These are phyloP conservation scores for Sarcoramphus papa DNA, from an alignment of 2,797 vertebrate species.

Conservation along the genomic window DNA sequence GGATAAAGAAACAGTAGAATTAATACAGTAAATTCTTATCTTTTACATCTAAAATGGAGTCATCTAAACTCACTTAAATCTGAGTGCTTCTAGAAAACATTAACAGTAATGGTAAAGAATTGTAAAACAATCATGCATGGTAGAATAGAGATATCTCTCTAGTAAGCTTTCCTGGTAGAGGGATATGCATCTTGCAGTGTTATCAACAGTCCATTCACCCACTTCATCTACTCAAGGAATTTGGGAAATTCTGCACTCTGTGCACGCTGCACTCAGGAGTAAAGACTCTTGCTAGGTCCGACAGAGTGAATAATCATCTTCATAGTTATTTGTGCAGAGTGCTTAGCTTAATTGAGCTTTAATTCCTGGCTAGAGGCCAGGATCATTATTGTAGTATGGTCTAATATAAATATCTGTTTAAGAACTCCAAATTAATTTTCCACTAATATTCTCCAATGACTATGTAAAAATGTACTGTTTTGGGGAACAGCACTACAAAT, in stretches of 20 bases:
- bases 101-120: not conserved
- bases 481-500: conserved; percentile 29
- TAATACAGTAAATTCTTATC: not conserved
- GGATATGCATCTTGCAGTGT: not conserved
- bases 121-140: not conserved
- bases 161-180: not conserved
- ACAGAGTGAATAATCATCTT: conserved; percentile 2
- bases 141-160: not conserved
- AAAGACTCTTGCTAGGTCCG: not conserved
- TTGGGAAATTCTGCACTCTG: not conserved
- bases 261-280: not conserved
- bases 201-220: not conserved
- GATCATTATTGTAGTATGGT: conserved; percentile 10
- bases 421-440: conserved; percentile 53
- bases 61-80: not conserved
- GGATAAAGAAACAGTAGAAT: not conserved
- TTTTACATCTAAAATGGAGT: not conserved
- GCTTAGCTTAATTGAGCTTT: conserved; percentile 13
- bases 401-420: conserved; percentile 54
- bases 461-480: not conserved
- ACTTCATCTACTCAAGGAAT: not conserved
- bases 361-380: conserved; percentile 15
- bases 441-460: conserved; percentile 37
- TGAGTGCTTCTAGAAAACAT: not conserved
- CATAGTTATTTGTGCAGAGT: conserved; percentile 7